These are phyloP conservation scores for Oncopeltus fasciatus DNA, from an alignment of 1,140 invertebrate genomes.

Conservation along the genomic window DNA sequence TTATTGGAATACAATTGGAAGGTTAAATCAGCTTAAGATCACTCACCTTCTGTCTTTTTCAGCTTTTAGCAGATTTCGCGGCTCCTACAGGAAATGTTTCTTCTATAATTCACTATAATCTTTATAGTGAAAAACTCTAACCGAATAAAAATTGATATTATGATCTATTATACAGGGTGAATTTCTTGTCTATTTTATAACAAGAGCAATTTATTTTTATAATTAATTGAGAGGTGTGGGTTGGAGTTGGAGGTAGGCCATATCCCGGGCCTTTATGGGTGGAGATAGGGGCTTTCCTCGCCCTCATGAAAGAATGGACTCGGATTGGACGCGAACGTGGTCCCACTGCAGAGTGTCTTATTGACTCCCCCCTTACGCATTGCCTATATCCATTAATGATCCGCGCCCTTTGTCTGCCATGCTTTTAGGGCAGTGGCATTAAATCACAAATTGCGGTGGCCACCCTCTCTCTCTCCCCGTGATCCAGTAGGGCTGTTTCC, in stretches of 20 bases:
- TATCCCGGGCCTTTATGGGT: conserved; percentile 7
- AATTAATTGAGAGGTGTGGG: not conserved
- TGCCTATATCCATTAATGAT: not conserved
- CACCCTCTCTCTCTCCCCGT: not conserved
- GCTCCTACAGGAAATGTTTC: too few relatives aligned
- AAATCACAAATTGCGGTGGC: conserved; percentile 4
- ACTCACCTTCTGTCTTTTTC: too few relatives aligned
- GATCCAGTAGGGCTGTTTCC: not conserved
- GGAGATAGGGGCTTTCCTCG: not conserved
- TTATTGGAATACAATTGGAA: too few relatives aligned
- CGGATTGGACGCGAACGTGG: conserved; percentile 4
- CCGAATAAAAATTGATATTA: too few relatives aligned
- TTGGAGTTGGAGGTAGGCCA: not conserved
- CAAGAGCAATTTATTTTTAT: too few relatives aligned
- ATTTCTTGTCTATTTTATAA: too few relatives aligned
- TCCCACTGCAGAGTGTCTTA: conserved; percentile 8
- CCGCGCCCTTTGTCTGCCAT: not conserved
- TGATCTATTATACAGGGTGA: too few relatives aligned
- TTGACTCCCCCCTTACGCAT: not conserved
- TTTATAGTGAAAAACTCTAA: too few relatives aligned
- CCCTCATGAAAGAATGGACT: conserved; percentile 1
- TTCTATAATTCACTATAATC: too few relatives aligned
- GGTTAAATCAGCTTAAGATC: too few relatives aligned
- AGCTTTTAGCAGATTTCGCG: too few relatives aligned
- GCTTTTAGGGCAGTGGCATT: conserved; percentile 5